Evolutionary conservation across 2,888 invertebrate genomes (phyloP).

Genomic region (Iselma pallidipennis): DNA sequence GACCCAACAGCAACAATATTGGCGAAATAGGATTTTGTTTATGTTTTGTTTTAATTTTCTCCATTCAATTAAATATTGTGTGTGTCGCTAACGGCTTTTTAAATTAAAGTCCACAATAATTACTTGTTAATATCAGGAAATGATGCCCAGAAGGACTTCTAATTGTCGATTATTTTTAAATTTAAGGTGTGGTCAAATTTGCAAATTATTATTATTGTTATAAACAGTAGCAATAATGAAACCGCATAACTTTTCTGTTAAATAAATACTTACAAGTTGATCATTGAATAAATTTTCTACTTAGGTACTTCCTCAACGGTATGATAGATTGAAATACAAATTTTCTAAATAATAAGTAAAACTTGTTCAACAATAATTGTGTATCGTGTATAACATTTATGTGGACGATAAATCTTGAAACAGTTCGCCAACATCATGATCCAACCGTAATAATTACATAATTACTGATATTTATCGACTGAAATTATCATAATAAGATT

Average conservation of each 20-base stretch:
- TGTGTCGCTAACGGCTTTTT: no score
- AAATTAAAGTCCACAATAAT: no score
- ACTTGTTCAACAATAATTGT: neutral
- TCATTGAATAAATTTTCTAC: no score
- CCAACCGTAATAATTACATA: conserved; percentile 1
- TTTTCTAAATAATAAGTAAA: neutral
- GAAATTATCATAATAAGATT: neutral
- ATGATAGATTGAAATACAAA: neutral
- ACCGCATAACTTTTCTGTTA: no score
- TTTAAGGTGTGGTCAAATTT: neutral
- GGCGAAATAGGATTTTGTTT: no score
- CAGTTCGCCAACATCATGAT: neutral
- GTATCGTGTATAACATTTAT: neutral
- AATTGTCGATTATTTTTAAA: neutral
- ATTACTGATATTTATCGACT: neutral
- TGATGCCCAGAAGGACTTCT: neutral
- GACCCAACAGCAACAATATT: neutral
- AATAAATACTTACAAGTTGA: no score
- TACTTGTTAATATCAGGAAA: neutral
- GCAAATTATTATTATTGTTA: neutral
- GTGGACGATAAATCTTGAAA: neutral
- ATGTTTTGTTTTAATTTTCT: neutral
- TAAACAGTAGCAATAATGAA: neutral
- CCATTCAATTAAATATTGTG: neutral
- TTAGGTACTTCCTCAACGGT: neutral